Base-by-base conservation (phyloP, 2,797 vertebrate species). In the Anabacerthia variegaticeps region DNA sequence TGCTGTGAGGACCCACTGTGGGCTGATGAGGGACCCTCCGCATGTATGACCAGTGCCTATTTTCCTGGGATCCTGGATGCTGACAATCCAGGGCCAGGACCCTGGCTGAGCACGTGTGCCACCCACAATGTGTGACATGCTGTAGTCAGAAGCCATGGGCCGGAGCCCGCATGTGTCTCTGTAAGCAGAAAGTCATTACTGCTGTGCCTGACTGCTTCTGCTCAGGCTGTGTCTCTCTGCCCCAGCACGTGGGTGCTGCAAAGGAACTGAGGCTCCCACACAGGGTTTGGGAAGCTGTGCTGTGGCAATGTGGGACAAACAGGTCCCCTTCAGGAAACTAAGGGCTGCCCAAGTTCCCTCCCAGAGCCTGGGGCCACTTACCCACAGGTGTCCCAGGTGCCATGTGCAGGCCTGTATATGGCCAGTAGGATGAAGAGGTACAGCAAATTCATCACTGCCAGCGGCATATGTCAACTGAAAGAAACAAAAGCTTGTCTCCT, bases 51-150 rank as follows among this genome's bases (percentile, higher is more conserved):
- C 61, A 0, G 55, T 91, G 46, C 95, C 90, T 1, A 4, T 51
- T 27, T 22, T 8, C 30, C 59, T 27, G 22, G 95, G 94, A 3
- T 88, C 19, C 82, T 97, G 96, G 88, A 97, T 87, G 90, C 95
- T 97, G 80, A 78, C 73, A 7, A 84, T 59, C 73, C 88, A 85
- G 34, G 88, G 88, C 88, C 88, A 89, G 39, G 73, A 39, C 12
- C 88, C 88, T 2, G 79, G 73, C 58, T 23, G 86, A 55, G 84
- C 77, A 3, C 85, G 43, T 1, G 13, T 37, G 27, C 89, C 92
- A 1, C 85, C 78, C 52, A 84, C 6, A 2, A 81, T 9, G 2
- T 41, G 84, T 4, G 15, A 10, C 1, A 4, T 12, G 1, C 46
- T 8, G 11, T 71, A 75, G 9, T 46, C 18, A 23, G 62, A 11